Percentiles rank a stretch among this genome's conserved stretches.
phyloP scores from a whole-genome alignment of 2,797 vertebrate genomes.

The Sebastes taczanowskii region DNA sequence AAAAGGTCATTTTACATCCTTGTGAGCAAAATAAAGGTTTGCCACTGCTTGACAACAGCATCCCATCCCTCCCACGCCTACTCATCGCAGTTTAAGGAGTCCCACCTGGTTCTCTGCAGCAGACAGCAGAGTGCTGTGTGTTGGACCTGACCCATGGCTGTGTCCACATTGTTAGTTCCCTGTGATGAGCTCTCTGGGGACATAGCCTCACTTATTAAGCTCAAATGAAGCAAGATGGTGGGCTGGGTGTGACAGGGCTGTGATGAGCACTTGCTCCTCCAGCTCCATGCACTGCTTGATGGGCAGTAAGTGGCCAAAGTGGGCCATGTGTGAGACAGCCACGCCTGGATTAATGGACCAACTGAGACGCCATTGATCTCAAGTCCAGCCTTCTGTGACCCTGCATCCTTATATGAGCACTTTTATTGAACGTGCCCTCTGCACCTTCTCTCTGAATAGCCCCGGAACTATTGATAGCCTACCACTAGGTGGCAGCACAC shows the following conservation, averaged over 20 bases:
- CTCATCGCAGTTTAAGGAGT: neutral
- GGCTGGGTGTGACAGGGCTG: slow-evolving; percentile 35
- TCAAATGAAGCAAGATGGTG: slow-evolving; percentile 13
- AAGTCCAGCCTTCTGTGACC: slow-evolving; percentile 19
- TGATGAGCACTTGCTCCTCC: slow-evolving; percentile 55
- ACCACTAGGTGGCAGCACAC: neutral
- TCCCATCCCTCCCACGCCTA: neutral
- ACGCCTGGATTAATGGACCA: slow-evolving; percentile 48
- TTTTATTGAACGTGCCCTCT: neutral
- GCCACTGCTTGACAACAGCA: neutral
- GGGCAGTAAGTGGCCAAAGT: slow-evolving; percentile 68
- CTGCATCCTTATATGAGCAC: slow-evolving; percentile 6
- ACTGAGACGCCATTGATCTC: slow-evolving; percentile 60
- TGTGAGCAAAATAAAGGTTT: neutral
- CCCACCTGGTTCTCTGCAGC: neutral
- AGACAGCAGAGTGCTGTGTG: neutral
- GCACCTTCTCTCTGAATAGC: neutral
- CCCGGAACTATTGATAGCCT: neutral
- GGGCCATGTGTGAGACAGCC: slow-evolving; percentile 41
- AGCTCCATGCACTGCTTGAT: slow-evolving; percentile 55
- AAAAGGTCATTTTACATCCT: neutral
- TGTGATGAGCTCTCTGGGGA: slow-evolving; percentile 37
- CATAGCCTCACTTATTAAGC: slow-evolving; percentile 40
- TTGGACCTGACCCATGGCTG: slow-evolving; percentile 32
- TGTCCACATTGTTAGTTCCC: slow-evolving; percentile 38